Evolutionary conservation across 2,888 invertebrate genomes (phyloP).

Genomic region (Drosophila nr. perissopoda): DNA sequence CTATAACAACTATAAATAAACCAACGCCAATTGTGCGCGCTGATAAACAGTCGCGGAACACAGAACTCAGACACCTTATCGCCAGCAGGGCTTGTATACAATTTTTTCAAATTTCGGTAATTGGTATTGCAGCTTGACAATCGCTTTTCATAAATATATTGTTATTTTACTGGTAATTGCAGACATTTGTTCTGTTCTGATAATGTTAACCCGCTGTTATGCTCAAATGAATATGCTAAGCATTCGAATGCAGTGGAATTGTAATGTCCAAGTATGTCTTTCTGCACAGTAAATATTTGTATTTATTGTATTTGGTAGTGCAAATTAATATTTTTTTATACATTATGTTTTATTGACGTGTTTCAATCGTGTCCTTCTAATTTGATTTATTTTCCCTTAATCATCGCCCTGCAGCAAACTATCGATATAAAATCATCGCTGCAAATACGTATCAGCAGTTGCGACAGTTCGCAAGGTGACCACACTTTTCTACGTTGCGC

Average conservation of each 20-base stretch:
- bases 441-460: not conserved
- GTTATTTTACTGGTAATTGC: not conserved
- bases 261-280: not conserved
- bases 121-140: not conserved
- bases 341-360: not conserved
- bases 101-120: not conserved
- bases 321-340: not conserved
- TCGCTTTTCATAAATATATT: not conserved
- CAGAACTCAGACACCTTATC: not conserved
- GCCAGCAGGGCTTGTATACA: constrained; percentile 3
- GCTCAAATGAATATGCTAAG: constrained; percentile 17
- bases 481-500: not conserved
- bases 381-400: not conserved
- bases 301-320: not conserved
- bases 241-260: not conserved
- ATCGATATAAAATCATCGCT: constrained; percentile 6
- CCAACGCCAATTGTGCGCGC: constrained; percentile 9
- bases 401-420: not conserved
- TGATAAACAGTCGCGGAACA: constrained; percentile 31
- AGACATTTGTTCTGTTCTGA: not conserved
- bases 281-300: not conserved
- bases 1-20: constrained; percentile 32
- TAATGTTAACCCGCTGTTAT: constrained; percentile 17
- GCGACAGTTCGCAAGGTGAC: not conserved
- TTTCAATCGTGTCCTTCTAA: not conserved